These are phyloP conservation scores for fruit fly (Drosophila melanogaster) DNA, from an alignment of 1,140 invertebrate genomes.

Conservation along the genomic window DNA sequence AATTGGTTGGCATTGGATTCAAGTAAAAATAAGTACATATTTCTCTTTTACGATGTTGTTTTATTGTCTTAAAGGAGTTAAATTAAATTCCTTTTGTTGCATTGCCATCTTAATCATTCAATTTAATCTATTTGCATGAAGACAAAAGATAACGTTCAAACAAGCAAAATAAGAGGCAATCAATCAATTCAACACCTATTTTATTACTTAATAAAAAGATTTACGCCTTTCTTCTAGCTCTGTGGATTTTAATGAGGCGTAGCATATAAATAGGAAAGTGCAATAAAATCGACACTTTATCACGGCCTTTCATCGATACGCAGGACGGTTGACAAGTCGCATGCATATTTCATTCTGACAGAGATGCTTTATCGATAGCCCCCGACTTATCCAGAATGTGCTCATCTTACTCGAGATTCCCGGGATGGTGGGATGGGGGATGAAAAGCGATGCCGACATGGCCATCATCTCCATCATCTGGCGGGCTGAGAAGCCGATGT, in stretches of 20 bases:
- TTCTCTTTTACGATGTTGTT: not conserved
- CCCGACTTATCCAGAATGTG: conserved; percentile 3
- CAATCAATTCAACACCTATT: conserved; percentile 25
- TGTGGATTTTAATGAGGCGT: conserved; percentile 19
- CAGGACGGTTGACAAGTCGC: conserved; percentile 31
- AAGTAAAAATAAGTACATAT: too few species aligned
- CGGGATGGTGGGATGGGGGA: not conserved
- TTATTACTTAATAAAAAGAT: conserved; percentile 14
- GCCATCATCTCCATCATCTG: conserved; percentile 66
- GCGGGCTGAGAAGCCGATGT: conserved; percentile 14
- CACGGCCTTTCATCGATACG: conserved; percentile 12
- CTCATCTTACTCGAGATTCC: conserved; percentile 3
- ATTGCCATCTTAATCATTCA: not conserved
- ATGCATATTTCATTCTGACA: conserved; percentile 37
- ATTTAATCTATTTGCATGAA: not conserved
- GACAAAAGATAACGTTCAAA: not conserved
- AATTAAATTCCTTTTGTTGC: not conserved
- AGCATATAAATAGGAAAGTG: conserved; percentile 5
- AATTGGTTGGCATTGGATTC: too few species aligned
- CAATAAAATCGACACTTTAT: conserved; percentile 33
- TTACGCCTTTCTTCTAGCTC: not conserved
- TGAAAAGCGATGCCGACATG: conserved; percentile 38
- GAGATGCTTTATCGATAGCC: conserved; percentile 36
- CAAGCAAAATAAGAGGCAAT: not conserved
- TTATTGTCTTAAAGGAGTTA: not conserved